These are phyloP conservation scores for Phrynosoma blainvillii DNA, from an alignment of 2,113 vertebrate species.

Conservation along the genomic window DNA sequence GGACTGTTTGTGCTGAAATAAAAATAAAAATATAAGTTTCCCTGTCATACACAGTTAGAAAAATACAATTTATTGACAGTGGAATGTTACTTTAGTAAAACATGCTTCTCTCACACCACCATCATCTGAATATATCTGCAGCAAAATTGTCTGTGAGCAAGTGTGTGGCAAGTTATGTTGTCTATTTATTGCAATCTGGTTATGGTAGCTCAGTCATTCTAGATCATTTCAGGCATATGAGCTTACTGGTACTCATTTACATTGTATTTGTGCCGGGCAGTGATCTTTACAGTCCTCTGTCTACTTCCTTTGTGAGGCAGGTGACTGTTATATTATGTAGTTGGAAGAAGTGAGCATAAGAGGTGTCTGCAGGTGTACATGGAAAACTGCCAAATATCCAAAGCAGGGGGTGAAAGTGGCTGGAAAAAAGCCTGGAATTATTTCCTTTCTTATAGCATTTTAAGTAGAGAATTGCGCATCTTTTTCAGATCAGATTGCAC, in stretches of 20 bases:
- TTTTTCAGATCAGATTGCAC: background rate
- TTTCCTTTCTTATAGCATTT: background rate
- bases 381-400: too few relatives aligned
- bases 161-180: background rate
- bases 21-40: constrained; percentile 7
- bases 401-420: too few relatives aligned
- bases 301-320: background rate
- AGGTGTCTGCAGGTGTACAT: too few relatives aligned
- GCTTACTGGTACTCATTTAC: background rate
- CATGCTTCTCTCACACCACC: background rate
- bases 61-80: background rate
- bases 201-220: background rate
- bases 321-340: background rate
- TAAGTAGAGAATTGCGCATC: background rate
- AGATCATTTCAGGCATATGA: background rate
- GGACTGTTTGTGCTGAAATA: background rate
- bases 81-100: background rate
- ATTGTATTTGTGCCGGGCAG: background rate
- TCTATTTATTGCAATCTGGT: background rate
- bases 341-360: background rate
- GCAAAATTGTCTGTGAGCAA: background rate
- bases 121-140: too few relatives aligned
- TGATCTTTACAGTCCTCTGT: background rate
- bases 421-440: background rate
- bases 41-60: background rate